Evolutionary conservation across 2,113 vertebrate genomes (phyloP).

Genomic region (Lycaon pictus): DNA sequence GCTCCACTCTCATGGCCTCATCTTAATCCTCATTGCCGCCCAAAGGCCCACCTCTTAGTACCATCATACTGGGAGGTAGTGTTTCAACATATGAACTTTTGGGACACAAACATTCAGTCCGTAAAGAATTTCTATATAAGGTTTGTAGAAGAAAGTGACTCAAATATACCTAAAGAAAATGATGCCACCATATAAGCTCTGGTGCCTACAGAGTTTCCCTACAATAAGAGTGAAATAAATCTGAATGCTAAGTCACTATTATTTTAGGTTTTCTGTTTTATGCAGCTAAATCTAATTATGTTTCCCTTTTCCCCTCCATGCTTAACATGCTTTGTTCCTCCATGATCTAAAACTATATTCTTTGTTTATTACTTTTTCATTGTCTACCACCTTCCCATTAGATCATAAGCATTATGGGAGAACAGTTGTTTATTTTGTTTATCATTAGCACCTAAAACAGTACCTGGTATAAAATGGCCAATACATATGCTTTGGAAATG

Average conservation of each 20-base stretch:
- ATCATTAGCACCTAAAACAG: background rate
- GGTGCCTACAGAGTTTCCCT: background rate
- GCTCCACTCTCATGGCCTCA: background rate
- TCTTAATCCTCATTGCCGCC: background rate
- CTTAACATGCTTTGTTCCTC: background rate
- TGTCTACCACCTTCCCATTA: background rate
- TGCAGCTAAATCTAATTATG: background rate
- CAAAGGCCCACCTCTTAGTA: background rate
- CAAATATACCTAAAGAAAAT: background rate
- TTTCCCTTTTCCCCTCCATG: accelerated
- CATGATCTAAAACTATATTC: background rate
- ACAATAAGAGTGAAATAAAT: background rate
- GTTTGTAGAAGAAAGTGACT: background rate
- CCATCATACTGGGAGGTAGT: background rate
- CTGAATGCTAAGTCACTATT: background rate
- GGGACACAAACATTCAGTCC: background rate
- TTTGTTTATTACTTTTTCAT: background rate
- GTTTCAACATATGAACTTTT: background rate
- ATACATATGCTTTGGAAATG: background rate
- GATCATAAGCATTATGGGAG: background rate
- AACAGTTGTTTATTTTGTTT: background rate
- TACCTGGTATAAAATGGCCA: background rate
- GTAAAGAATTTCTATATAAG: background rate
- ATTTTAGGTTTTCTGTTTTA: background rate
- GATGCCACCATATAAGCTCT: background rate